These are phyloP conservation scores for Syrista parreyssii DNA, from an alignment of 2,888 invertebrate genomes.

Conservation along the genomic window DNA sequence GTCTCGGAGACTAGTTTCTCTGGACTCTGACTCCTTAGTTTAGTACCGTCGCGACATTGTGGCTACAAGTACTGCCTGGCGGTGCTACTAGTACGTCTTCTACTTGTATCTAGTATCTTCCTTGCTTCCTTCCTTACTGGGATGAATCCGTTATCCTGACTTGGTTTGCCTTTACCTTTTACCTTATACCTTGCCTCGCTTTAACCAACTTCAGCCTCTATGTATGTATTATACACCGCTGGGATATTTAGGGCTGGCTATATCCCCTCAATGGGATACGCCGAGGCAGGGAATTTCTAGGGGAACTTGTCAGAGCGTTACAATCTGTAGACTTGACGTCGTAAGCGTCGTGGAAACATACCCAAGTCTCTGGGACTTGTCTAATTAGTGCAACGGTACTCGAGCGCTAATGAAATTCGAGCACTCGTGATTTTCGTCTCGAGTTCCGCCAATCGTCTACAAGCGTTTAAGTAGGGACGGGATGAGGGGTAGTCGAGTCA, in stretches of 20 bases:
- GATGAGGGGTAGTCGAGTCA: neutral
- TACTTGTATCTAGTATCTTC: neutral
- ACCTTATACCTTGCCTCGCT: neutral
- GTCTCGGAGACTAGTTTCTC: constrained; percentile 40
- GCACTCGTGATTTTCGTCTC: constrained; percentile 41
- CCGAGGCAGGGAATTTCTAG: neutral
- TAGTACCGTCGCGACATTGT: neutral
- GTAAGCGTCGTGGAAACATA: constrained; percentile 31
- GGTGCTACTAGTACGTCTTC: neutral
- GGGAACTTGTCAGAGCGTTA: constrained; percentile 17
- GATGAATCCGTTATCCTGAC: neutral
- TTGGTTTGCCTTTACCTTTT: neutral
- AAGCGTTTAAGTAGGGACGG: neutral
- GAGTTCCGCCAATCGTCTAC: constrained; percentile 9
- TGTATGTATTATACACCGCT: neutral
- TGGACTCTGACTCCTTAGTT: neutral
- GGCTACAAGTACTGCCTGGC: neutral
- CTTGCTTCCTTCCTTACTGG: neutral
- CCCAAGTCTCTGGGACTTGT: constrained; percentile 33
- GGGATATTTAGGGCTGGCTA: neutral
- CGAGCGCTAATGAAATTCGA: constrained; percentile 52
- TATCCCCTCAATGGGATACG: neutral
- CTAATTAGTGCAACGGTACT: constrained; percentile 43
- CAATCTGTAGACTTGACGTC: constrained; percentile 41
- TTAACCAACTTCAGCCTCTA: neutral